Percentiles rank a stretch among this genome's conserved stretches.
These are phyloP conservation scores for Acropternis orthonyx DNA, from an alignment of 2,797 vertebrate genomes.

Conservation along the genomic window DNA sequence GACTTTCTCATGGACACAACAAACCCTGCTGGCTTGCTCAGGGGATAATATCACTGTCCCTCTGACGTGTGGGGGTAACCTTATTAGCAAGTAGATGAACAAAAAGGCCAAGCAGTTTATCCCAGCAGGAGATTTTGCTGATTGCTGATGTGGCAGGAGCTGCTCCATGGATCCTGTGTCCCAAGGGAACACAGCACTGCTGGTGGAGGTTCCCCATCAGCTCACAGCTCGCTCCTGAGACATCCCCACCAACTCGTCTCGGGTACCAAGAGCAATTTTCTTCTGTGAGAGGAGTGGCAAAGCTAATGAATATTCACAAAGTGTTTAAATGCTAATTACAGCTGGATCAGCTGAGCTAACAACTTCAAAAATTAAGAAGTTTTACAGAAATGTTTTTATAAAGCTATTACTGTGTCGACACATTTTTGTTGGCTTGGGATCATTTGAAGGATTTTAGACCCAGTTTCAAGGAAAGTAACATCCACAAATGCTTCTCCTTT, in stretches of 20 bases:
- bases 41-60: neutral
- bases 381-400: neutral
- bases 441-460: neutral
- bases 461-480: neutral
- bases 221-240: neutral
- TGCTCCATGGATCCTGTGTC: rapidly evolving
- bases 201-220: neutral
- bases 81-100: neutral
- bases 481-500: neutral
- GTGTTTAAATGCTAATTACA: neutral
- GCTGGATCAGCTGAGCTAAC: neutral
- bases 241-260: neutral
- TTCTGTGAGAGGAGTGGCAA: neutral
- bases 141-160: neutral
- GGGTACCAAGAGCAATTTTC: neutral
- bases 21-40: neutral
- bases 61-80: neutral
- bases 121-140: neutral
- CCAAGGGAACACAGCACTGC: rapidly evolving
- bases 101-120: neutral
- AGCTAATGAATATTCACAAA: neutral
- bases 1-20: rapidly evolving
- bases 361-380: neutral
- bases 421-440: neutral
- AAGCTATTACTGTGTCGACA: rapidly evolving